Evolutionary conservation across 2,797 vertebrate species (phyloP).

Genomic region (Pangasius krempfi): DNA sequence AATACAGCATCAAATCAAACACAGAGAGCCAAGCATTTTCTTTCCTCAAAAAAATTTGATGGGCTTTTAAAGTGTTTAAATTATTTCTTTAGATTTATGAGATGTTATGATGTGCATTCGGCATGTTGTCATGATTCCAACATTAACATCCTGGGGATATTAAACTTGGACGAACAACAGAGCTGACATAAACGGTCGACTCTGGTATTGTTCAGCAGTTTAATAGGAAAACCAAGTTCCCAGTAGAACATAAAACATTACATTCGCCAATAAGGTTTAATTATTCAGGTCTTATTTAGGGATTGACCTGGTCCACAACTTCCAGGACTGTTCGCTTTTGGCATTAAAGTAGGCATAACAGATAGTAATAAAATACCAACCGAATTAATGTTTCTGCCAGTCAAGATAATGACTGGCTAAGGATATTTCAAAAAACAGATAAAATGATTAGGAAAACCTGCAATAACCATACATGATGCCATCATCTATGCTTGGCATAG

Average conservation of each 20-base stretch:
- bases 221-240: conserved; percentile 50
- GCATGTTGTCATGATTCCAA: conserved; percentile 49
- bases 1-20: conserved; percentile 17
- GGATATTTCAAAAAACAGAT: not conserved
- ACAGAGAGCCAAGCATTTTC: conserved; percentile 7
- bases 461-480: not conserved
- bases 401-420: not conserved
- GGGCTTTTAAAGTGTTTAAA: conserved; percentile 53
- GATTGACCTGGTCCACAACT: conserved; percentile 15
- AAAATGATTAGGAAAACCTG: not conserved
- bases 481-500: not conserved
- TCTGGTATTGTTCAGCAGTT: conserved; percentile 53
- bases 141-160: conserved; percentile 58
- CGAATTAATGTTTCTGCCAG: not conserved
- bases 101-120: conserved; percentile 53
- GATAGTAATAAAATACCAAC: not conserved
- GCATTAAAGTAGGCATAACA: not conserved
- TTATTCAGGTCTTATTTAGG: conserved; percentile 36
- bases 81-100: conserved; percentile 57
- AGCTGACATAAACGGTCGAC: conserved; percentile 35
- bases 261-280: conserved; percentile 45
- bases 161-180: conserved; percentile 57
- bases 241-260: conserved; percentile 48
- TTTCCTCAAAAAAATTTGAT: conserved; percentile 31
- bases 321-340: not conserved